Percentiles rank a stretch among this genome's conserved stretches.
Conservation (phyloP, 1,140 invertebrate genomes). For the Neodiprion lecontei region DNA sequence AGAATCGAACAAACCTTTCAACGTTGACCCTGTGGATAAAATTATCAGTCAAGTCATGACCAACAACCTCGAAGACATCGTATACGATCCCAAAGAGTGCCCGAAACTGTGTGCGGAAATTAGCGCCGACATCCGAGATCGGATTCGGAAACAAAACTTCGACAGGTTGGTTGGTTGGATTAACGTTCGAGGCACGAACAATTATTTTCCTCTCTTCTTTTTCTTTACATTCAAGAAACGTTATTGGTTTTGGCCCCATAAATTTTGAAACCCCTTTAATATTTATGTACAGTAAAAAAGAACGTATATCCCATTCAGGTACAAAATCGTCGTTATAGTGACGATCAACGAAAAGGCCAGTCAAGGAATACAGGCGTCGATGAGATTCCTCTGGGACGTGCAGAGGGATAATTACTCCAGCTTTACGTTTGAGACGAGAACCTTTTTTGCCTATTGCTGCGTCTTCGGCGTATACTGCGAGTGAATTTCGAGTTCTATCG, state of each 20-base stretch:
- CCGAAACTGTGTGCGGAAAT: constrained; percentile 52
- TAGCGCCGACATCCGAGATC: constrained; percentile 53
- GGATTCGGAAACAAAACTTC: constrained; percentile 59
- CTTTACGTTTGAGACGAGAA: constrained; percentile 43
- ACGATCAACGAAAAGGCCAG: constrained; percentile 52
- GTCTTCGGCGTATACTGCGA: constrained; percentile 50
- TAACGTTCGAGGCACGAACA: no score
- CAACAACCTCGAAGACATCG: constrained; percentile 56
- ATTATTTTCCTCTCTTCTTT: neutral
- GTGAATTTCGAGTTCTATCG: constrained; percentile 22
- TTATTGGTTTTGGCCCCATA: neutral
- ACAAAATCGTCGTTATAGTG: constrained; percentile 50
- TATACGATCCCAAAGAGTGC: constrained; percentile 54
- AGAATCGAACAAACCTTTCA: constrained; percentile 60
- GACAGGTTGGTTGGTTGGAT: constrained; percentile 52
- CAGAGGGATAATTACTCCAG: constrained; percentile 49
- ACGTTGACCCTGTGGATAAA: constrained; percentile 57
- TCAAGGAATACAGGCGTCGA: constrained; percentile 42
- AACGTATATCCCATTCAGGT: constrained; percentile 33
- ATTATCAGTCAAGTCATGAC: constrained; percentile 56
- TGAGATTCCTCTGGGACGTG: constrained; percentile 52
- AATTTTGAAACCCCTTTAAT: neutral
- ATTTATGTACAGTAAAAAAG: neutral
- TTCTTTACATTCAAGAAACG: neutral
- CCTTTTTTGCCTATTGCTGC: constrained; percentile 48